phyloP scores from a whole-genome alignment of 2,888 invertebrate genomes.

The Cephus spinipes region DNA sequence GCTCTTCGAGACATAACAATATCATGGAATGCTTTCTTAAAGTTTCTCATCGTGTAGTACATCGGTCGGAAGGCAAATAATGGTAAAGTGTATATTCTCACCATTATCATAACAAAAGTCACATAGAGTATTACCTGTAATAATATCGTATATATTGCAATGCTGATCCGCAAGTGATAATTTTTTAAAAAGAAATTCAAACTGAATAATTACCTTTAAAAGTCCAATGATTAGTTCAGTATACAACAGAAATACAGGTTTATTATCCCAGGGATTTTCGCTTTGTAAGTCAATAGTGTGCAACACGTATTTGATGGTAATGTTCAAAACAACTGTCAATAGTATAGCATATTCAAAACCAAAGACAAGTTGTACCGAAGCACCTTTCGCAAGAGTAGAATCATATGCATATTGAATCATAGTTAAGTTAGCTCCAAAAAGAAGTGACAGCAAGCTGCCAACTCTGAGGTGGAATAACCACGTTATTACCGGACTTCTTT shows the following conservation, averaged over 20 bases:
- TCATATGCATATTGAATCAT: conserved; percentile 95
- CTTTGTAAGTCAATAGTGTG: conserved; percentile 91
- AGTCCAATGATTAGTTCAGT: conserved; percentile 95
- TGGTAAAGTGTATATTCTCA: conserved; percentile 96
- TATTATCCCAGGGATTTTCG: conserved; percentile 99
- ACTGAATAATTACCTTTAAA: conserved; percentile 71
- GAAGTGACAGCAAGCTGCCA: conserved; percentile 81
- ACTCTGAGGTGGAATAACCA: conserved; percentile 94
- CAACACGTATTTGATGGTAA: conserved; percentile 88
- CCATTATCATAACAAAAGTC: conserved; percentile 95
- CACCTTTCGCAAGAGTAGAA: conserved; percentile 91
- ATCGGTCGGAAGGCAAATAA: conserved; percentile 98
- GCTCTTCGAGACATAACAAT: conserved; percentile 96
- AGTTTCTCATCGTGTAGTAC: conserved; percentile 98
- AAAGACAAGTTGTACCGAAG: conserved; percentile 98
- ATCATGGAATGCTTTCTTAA: conserved; percentile 97
- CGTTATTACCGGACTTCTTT: conserved; percentile 97
- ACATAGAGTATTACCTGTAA: conserved; percentile 82
- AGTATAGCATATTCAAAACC: conserved; percentile 99
- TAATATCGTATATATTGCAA: neutral
- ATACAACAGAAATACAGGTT: conserved; percentile 96
- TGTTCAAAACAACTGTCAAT: conserved; percentile 91
- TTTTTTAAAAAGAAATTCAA: neutral
- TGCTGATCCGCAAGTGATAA: neutral
- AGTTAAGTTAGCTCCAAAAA: conserved; percentile 86